Evolutionary conservation across 2,888 invertebrate species (phyloP).

Genomic region (Alloplasta piceator): DNA sequence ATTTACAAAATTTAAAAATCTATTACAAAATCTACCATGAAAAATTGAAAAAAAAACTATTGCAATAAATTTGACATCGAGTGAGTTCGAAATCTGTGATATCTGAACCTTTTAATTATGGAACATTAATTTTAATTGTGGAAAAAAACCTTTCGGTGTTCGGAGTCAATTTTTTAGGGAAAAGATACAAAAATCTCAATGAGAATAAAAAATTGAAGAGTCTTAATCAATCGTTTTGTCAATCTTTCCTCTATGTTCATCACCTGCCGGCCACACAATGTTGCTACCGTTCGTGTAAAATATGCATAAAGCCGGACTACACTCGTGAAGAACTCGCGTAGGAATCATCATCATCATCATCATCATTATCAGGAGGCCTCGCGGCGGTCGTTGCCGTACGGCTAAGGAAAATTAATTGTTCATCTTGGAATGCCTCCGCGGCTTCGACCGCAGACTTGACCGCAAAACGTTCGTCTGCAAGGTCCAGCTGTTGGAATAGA

Average conservation of each 20-base stretch:
- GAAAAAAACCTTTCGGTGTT: too few relatives aligned
- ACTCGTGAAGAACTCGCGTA: slow-evolving; percentile 71
- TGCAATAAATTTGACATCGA: too few relatives aligned
- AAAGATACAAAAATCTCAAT: slow-evolving; percentile 24
- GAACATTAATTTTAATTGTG: too few relatives aligned
- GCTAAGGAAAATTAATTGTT: slow-evolving; percentile 78
- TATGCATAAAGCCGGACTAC: slow-evolving; percentile 1
- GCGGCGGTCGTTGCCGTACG: slow-evolving; percentile 51
- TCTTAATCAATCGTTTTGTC: not conserved
- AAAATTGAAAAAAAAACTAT: too few relatives aligned
- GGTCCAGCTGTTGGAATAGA: slow-evolving; percentile 37
- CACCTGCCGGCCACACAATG: slow-evolving; percentile 18
- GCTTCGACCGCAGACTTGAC: slow-evolving; percentile 73
- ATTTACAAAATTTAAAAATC: too few relatives aligned
- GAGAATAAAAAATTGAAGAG: slow-evolving; percentile 19
- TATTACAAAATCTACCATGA: too few relatives aligned
- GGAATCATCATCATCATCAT: not conserved
- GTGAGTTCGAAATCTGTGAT: too few relatives aligned
- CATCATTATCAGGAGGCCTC: not conserved
- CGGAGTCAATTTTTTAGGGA: too few relatives aligned
- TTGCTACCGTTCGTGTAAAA: slow-evolving; percentile 28
- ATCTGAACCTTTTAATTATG: too few relatives aligned
- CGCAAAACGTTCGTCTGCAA: slow-evolving; percentile 71
- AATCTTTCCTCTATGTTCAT: not conserved
- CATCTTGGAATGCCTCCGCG: slow-evolving; percentile 72